Base-by-base conservation (phyloP, 2,888 invertebrate genomes). In the Drosophila nigricruria region DNA sequence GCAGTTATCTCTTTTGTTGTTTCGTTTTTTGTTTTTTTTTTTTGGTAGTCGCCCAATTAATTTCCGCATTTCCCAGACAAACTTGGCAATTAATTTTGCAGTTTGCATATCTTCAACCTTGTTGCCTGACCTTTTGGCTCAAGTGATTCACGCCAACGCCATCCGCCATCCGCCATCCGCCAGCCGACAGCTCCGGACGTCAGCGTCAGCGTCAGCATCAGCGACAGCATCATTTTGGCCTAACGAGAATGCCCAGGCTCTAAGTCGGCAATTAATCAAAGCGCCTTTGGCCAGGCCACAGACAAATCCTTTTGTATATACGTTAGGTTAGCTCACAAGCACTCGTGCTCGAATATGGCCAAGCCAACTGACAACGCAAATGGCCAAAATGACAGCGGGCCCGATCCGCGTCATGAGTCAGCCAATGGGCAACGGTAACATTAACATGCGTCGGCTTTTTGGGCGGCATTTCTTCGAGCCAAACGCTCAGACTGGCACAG, bases 71-170 rank as follows among this genome's bases (percentile, higher is more conserved):
- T 86, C 90, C 87, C 86, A 86, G 72, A 73, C 77, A 81, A 86
- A 61, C 47, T 88, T 79, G 90, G 84, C 87, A 86, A 88, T 86
- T 88, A 90, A 88, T 90, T 85, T 79, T 82, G 67, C 72, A 65
- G 82, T 78, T 89, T 88, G 83, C 90, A 85, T 85, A 89, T 89
- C 90, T 80, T 82, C 90, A 85, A 89, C 85, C 88, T 83, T 79
- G 90, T 89, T 84, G 88, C 68, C 77, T 87, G 89, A 90, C 90
- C 90, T 88, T 86, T 86, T 80, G 88, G 86, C 83, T 85, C 72
- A 86, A 88, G 75, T 86, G 86, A 89, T 86, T 89, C 85, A 85
- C 90, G 90, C 84, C 88, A 89, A 88, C 88, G 81, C 89, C 84
- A 84, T 49, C 6, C 88, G 89, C 89, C 82, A 89, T 74, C 88